Conservation (phyloP, 2,888 invertebrate genomes). For the Priocnemis perturbator region DNA sequence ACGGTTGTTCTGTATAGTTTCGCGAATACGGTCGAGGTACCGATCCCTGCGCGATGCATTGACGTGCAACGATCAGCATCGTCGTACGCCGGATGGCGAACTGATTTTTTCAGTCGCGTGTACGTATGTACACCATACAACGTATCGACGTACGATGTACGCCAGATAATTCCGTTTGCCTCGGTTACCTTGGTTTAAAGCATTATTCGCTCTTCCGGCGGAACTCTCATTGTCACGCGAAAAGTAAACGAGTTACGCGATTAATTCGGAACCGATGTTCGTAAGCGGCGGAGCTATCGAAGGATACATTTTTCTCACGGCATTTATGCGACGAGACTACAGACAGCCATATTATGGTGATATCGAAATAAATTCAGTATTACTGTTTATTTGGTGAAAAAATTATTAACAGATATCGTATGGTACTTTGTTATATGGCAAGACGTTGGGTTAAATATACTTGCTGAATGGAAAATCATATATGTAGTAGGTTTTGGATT, state of each 20-base stretch:
- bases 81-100: background rate
- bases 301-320: background rate
- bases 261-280: conserved; percentile 13
- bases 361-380: too few species aligned
- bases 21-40: background rate
- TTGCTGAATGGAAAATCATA: too few species aligned
- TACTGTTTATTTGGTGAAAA: too few species aligned
- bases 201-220: conserved; percentile 66
- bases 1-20: too few species aligned
- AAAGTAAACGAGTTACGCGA: conserved; percentile 17
- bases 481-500: too few species aligned
- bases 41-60: too few species aligned
- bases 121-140: conserved; percentile 26
- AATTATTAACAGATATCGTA: too few species aligned
- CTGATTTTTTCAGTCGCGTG: conserved; percentile 13
- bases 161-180: conserved; percentile 48
- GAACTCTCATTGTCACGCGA: conserved; percentile 44
- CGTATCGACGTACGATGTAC: conserved; percentile 16
- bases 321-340: background rate
- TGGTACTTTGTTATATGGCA: too few species aligned
- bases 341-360: too few species aligned
- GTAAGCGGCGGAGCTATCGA: background rate
- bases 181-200: conserved; percentile 58
- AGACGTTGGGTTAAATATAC: too few species aligned
- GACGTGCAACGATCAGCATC: conserved; percentile 1